These are phyloP conservation scores for Girardinus metallicus DNA, from an alignment of 2,797 vertebrate genomes.

Conservation along the genomic window DNA sequence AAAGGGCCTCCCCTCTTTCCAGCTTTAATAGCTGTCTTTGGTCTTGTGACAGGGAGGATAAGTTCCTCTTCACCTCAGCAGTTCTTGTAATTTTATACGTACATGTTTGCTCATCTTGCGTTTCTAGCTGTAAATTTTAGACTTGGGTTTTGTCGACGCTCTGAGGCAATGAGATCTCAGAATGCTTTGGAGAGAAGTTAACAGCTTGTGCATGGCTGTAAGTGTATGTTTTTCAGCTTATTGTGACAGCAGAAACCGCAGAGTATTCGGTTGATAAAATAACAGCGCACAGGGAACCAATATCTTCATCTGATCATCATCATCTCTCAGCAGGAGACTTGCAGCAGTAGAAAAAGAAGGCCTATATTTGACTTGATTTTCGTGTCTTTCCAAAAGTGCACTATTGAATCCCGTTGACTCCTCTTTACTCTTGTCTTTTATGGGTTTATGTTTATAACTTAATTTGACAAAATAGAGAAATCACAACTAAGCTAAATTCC, in stretches of 20 bases:
- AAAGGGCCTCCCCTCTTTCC: background rate
- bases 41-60: background rate
- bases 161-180: constrained; percentile 21
- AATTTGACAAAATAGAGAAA: constrained; percentile 43
- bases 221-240: constrained; percentile 28
- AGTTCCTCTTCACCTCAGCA: background rate
- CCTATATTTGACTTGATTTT: constrained; percentile 31
- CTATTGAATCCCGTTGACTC: constrained; percentile 11
- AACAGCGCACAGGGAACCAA: constrained; percentile 28
- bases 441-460: constrained; percentile 35
- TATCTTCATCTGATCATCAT: constrained; percentile 37
- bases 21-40: background rate
- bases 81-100: background rate
- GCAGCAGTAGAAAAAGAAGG: constrained; percentile 14
- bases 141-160: background rate
- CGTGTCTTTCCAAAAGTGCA: constrained; percentile 11
- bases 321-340: constrained; percentile 32
- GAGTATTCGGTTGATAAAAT: constrained; percentile 53
- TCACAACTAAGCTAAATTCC: constrained; percentile 2
- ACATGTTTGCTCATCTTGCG: background rate
- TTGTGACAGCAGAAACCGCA: constrained; percentile 27
- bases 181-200: constrained; percentile 12
- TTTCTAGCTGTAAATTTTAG: background rate
- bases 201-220: background rate
- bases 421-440: constrained; percentile 41